A percentile compares a stretch with the other conserved stretches of the same genome.
These are phyloP conservation scores for Cyprinodon diabolis DNA, from an alignment of 2,797 vertebrate species.

Conservation along the genomic window DNA sequence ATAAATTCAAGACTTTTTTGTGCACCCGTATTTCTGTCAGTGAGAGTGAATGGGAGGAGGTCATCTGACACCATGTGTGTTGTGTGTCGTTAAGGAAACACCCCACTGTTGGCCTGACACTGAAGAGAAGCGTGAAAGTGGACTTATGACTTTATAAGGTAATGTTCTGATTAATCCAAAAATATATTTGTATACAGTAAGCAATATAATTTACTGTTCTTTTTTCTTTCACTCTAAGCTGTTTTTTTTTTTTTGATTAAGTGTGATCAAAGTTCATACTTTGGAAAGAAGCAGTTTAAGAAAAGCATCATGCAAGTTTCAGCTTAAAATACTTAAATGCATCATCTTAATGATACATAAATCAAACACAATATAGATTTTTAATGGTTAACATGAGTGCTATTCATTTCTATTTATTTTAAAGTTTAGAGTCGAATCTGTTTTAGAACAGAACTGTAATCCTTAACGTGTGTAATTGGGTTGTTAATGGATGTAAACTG, in stretches of 20 bases:
- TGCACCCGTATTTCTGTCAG: conserved; percentile 33
- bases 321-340: background rate
- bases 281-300: background rate
- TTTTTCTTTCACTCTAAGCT: conserved; percentile 12
- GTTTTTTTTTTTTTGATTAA: conserved; percentile 11
- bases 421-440: background rate
- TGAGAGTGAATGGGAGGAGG: conserved; percentile 70
- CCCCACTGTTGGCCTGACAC: conserved; percentile 68
- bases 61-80: conserved; percentile 56
- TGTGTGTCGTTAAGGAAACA: conserved; percentile 26
- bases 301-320: conserved; percentile 1
- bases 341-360: background rate
- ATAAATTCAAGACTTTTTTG: conserved; percentile 38
- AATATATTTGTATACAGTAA: conserved; percentile 24
- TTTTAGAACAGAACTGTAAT: conserved; percentile 24
- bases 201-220: conserved; percentile 1
- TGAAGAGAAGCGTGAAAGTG: conserved; percentile 38
- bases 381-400: conserved; percentile 7
- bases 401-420: conserved; percentile 12
- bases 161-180: conserved; percentile 50
- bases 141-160: conserved; percentile 56
- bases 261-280: background rate
- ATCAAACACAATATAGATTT: conserved; percentile 9
- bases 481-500: conserved; percentile 28
- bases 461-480: conserved; percentile 37